These are phyloP conservation scores for Ichneumoninae sp. DNA, from an alignment of 2,888 invertebrate species.

Conservation along the genomic window DNA sequence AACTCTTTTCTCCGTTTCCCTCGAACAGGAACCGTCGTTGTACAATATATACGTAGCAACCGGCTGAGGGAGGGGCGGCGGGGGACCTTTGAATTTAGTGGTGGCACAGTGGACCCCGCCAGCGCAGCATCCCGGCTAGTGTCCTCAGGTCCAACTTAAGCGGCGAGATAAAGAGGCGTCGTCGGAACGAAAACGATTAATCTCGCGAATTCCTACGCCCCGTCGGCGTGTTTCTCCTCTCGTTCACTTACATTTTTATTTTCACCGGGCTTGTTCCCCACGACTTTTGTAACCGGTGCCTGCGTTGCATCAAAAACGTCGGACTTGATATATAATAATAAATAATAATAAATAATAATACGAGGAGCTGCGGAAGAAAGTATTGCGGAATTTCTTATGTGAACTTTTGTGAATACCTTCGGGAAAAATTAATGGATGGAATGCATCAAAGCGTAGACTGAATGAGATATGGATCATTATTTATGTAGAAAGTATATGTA, in stretches of 20 bases:
- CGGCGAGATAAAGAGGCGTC: constrained; percentile 67
- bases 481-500: too few relatives aligned
- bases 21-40: constrained; percentile 46
- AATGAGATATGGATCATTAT: too few relatives aligned
- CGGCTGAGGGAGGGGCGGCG: not conserved
- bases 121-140: not conserved
- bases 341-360: too few relatives aligned
- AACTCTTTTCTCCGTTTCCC: constrained; percentile 41
- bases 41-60: not conserved
- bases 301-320: not conserved
- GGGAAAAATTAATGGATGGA: too few relatives aligned
- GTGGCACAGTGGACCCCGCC: constrained; percentile 33
- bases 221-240: constrained; percentile 41
- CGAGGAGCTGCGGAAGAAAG: too few relatives aligned
- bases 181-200: constrained; percentile 70
- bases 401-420: too few relatives aligned
- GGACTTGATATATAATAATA: too few relatives aligned
- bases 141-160: constrained; percentile 38
- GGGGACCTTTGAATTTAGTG: constrained; percentile 60
- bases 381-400: too few relatives aligned
- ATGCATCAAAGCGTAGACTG: too few relatives aligned
- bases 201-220: constrained; percentile 70
- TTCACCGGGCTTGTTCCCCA: not conserved
- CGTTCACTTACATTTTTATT: constrained; percentile 15
- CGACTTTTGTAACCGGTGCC: constrained; percentile 20